Evolutionary conservation across 2,888 invertebrate species (phyloP).

Genomic region (Resseliella maxima): DNA sequence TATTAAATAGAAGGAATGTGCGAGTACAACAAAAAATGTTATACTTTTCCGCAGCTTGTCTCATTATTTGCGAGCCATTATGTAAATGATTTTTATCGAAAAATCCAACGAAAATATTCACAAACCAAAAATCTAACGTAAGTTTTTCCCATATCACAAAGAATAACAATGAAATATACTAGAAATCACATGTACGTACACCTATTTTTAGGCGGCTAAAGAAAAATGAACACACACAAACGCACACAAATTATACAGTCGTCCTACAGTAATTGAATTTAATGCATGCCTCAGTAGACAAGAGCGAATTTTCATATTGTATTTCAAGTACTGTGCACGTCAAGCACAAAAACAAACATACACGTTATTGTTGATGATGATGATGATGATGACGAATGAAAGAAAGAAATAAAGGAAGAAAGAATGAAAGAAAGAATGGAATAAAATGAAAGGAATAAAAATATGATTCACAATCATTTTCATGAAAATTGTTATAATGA

Average conservation of each 20-base stretch:
- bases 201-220: background rate
- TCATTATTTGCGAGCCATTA: background rate
- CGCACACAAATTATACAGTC: background rate
- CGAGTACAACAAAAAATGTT: background rate
- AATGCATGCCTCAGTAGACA: background rate
- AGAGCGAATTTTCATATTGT: too few relatives aligned
- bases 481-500: constrained; percentile 23
- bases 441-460: background rate
- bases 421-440: too few relatives aligned
- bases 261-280: background rate
- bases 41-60: background rate
- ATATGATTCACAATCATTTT: constrained; percentile 17
- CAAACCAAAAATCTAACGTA: background rate
- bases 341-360: background rate
- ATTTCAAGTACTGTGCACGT: background rate
- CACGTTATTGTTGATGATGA: too few relatives aligned
- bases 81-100: background rate
- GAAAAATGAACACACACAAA: background rate
- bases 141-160: background rate
- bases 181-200: background rate
- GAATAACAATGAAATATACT: background rate
- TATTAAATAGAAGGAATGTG: background rate
- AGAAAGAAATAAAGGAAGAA: too few relatives aligned
- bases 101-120: background rate
- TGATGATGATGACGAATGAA: too few relatives aligned